Evolutionary conservation across 2,888 invertebrate species (phyloP).

Genomic region (Oscheius myriophilus): DNA sequence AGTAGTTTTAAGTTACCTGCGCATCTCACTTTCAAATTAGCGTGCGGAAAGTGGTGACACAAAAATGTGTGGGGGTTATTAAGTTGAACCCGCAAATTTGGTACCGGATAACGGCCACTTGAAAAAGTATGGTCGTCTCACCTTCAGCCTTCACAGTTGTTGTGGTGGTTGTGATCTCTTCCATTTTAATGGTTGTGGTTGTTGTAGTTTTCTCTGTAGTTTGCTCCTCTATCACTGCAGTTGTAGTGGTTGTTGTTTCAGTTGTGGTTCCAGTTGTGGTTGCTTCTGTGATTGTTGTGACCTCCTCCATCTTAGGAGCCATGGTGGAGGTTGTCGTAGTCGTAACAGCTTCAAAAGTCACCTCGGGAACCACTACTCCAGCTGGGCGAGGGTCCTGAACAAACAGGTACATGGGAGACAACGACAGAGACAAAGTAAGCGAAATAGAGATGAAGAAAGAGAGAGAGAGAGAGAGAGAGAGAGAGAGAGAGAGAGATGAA

Average conservation of each 20-base stretch:
- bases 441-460: no score
- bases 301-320: neutral
- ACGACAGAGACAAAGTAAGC: neutral
- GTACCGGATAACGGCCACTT: no score
- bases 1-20: no score
- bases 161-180: neutral
- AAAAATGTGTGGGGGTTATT: no score
- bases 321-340: no score
- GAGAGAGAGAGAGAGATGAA: no score
- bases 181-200: neutral
- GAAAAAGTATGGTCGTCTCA: neutral
- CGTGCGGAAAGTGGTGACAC: no score
- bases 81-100: no score
- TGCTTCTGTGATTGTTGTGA: neutral
- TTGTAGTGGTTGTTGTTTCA: neutral
- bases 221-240: neutral
- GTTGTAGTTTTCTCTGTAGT: neutral
- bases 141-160: neutral
- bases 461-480: no score
- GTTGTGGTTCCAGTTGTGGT: conserved; percentile 7
- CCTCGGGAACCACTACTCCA: no score
- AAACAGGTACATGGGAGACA: neutral
- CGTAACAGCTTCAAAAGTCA: no score
- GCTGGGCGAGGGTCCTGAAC: neutral
- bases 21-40: no score